Evolutionary conservation across 1,140 invertebrate genomes (phyloP).

Genomic region (Brachionus sp.): DNA sequence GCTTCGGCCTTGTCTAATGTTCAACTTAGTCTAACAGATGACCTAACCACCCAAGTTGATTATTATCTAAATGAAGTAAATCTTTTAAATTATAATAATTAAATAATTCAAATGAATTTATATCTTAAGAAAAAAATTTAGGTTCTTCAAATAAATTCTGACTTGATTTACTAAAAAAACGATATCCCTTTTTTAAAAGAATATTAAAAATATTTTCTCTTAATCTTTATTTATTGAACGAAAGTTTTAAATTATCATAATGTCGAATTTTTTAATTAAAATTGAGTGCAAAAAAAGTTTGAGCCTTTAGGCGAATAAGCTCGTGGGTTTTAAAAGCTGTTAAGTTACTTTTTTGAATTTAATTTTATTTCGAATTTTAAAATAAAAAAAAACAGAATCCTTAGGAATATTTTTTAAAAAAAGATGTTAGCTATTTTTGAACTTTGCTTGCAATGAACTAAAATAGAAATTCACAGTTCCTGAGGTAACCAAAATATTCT

Average conservation of each 20-base stretch:
- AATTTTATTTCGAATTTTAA: neutral
- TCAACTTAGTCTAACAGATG: slow-evolving; percentile 6
- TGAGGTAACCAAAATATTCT: neutral
- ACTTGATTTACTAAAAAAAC: neutral
- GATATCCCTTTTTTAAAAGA: neutral
- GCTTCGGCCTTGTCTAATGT: slow-evolving; percentile 24
- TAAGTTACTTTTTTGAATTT: neutral
- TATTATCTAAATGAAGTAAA: slow-evolving; percentile 44
- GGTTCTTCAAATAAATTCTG: neutral
- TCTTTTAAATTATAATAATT: neutral
- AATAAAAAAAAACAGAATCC: neutral
- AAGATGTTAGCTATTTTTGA: neutral
- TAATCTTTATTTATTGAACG: neutral
- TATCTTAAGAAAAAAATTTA: neutral
- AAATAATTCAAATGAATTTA: neutral
- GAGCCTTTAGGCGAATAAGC: neutral
- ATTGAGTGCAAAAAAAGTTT: no score
- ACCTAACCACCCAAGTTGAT: slow-evolving; percentile 40
- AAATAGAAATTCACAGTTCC: neutral
- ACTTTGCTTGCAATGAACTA: neutral
- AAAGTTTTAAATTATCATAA: neutral
- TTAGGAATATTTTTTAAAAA: neutral
- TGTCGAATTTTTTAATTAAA: neutral
- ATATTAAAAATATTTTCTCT: no score
- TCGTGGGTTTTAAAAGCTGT: neutral